Conservation (phyloP, 2,888 invertebrate genomes). For the Arrhopalites spinosus region DNA sequence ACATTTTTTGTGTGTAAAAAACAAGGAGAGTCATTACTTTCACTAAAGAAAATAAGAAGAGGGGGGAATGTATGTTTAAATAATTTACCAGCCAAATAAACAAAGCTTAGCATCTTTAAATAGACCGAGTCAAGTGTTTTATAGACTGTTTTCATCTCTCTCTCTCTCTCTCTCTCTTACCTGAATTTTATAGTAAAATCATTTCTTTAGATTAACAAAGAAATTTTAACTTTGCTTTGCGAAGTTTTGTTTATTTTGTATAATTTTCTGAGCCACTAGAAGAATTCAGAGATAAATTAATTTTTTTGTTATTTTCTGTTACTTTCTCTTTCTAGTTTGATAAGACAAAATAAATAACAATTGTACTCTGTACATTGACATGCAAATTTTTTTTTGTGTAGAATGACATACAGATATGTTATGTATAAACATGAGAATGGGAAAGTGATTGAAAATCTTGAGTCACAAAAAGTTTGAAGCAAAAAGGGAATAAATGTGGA, state of each 20-base stretch:
- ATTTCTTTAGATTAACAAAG: too few species aligned
- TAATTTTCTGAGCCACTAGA: too few species aligned
- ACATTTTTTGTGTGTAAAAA: background rate
- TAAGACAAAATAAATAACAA: too few species aligned
- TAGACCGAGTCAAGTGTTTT: constrained; percentile 24
- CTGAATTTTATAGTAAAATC: background rate
- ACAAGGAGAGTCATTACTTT: background rate
- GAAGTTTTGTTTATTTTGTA: too few species aligned
- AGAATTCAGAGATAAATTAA: too few species aligned
- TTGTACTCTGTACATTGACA: background rate
- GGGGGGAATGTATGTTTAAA: background rate
- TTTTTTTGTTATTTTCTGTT: background rate
- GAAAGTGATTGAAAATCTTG: background rate
- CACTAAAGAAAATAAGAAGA: too few species aligned
- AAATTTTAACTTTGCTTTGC: too few species aligned
- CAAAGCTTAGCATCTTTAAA: constrained; percentile 17
- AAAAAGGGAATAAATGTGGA: background rate
- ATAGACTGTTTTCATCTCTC: constrained; percentile 16
- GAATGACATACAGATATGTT: background rate
- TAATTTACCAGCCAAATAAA: constrained; percentile 16
- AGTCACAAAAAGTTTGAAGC: background rate
- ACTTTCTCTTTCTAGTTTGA: background rate
- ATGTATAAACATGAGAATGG: background rate
- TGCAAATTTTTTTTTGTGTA: background rate
- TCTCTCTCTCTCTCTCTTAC: background rate